A percentile compares a stretch with the other conserved stretches of the same genome.
Evolutionary conservation across 1,140 invertebrate genomes (phyloP).

Genomic region (Apis dorsata): DNA sequence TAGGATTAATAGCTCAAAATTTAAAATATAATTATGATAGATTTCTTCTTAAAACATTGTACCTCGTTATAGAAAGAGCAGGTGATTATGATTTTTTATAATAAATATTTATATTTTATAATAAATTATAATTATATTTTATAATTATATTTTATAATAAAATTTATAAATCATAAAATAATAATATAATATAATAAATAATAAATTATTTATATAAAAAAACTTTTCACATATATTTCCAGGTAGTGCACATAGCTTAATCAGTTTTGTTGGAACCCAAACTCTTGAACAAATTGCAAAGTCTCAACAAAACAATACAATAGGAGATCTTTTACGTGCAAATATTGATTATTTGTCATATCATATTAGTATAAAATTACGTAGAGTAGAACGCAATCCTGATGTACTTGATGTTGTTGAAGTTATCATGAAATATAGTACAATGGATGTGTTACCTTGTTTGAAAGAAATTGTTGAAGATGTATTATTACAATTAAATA

Average conservation of each 20-base stretch:
- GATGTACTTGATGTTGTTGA: constrained; percentile 82
- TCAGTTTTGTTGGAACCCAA: constrained; percentile 80
- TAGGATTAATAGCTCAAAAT: constrained; percentile 81
- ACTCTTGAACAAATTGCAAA: constrained; percentile 80
- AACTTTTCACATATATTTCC: constrained; percentile 35
- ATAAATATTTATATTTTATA: neutral
- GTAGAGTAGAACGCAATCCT: constrained; percentile 79
- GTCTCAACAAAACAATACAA: constrained; percentile 77
- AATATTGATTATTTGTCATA: constrained; percentile 86
- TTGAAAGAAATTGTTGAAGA: constrained; percentile 84
- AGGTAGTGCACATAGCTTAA: constrained; percentile 82
- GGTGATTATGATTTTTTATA: constrained; percentile 75
- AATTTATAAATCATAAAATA: neutral
- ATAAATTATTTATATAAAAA: constrained; percentile 23
- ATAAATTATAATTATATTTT: too few relatives aligned
- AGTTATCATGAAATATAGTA: constrained; percentile 84
- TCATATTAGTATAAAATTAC: constrained; percentile 83
- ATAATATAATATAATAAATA: neutral
- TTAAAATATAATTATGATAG: constrained; percentile 79
- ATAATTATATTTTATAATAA: too few relatives aligned
- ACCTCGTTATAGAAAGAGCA: constrained; percentile 84
- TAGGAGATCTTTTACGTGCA: constrained; percentile 80
- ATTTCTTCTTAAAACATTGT: constrained; percentile 84
- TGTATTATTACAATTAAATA: constrained; percentile 82
- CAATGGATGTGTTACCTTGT: constrained; percentile 81